Evolutionary conservation across 2,888 invertebrate genomes (phyloP).

Genomic region (Prosopocoilus inquinatus): DNA sequence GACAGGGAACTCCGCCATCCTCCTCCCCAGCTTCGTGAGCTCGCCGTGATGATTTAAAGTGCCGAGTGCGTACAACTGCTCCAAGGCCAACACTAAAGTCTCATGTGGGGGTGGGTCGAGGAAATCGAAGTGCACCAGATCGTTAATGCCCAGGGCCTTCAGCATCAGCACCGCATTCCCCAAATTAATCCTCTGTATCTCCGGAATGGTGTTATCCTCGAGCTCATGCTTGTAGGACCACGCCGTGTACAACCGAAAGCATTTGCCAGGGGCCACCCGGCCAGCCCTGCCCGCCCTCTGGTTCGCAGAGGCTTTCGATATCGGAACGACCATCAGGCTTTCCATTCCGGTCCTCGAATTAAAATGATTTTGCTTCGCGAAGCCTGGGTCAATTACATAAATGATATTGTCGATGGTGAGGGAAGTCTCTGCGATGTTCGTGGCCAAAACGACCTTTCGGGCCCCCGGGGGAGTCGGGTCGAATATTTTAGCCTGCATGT

Average conservation of each 20-base stretch:
- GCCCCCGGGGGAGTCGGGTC: slow-evolving; percentile 96
- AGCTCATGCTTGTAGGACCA: slow-evolving; percentile 99
- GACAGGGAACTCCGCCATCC: slow-evolving; percentile 99
- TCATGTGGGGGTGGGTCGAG: slow-evolving; percentile 97
- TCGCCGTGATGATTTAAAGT: slow-evolving; percentile 97
- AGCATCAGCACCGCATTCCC: slow-evolving; percentile 95
- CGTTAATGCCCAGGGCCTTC: slow-evolving; percentile 96
- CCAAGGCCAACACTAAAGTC: slow-evolving; percentile 77
- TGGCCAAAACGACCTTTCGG: slow-evolving; percentile 94
- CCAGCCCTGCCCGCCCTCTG: slow-evolving; percentile 96
- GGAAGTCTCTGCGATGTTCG: slow-evolving; percentile 99
- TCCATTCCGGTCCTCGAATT: slow-evolving; percentile 98
- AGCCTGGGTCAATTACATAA: slow-evolving; percentile 99
- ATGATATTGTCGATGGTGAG: slow-evolving; percentile 98
- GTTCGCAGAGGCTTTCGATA: slow-evolving; percentile 97
- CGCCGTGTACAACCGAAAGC: slow-evolving; percentile 95
- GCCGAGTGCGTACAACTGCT: slow-evolving; percentile 96
- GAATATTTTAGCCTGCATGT: slow-evolving; percentile 99
- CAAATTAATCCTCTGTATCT: slow-evolving; percentile 97
- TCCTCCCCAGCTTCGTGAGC: slow-evolving; percentile 90
- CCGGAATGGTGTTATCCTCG: slow-evolving; percentile 97
- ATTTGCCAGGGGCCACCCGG: slow-evolving; percentile 95
- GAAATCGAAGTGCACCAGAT: slow-evolving; percentile 97
- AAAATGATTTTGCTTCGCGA: slow-evolving; percentile 98
- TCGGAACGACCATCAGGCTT: slow-evolving; percentile 96